Conservation (phyloP, 1,140 invertebrate genomes). For the Hetaerina americana region DNA sequence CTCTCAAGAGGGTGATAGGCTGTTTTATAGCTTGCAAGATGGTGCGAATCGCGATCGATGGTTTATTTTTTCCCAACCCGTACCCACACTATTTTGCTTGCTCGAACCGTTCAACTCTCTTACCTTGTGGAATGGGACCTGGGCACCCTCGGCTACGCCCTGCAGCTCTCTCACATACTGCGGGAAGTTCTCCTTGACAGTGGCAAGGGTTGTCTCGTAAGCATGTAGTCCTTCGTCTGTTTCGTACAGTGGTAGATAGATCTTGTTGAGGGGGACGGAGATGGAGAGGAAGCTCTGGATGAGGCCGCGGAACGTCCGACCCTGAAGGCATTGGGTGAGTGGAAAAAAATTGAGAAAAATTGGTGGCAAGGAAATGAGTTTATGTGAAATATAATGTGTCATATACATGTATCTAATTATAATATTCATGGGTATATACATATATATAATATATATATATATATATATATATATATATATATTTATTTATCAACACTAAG, state of each 20-base stretch:
- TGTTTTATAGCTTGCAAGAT: no score
- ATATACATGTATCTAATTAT: no score
- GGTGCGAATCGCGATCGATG: no score
- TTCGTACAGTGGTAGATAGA: slow-evolving; percentile 53
- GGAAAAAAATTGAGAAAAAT: slow-evolving; percentile 5
- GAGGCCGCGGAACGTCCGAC: slow-evolving; percentile 55
- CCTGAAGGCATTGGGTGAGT: slow-evolving; percentile 36
- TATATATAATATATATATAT: no score
- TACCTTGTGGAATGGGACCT: slow-evolving; percentile 69
- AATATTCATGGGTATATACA: no score
- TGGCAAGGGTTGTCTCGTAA: slow-evolving; percentile 57
- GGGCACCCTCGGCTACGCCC: slow-evolving; percentile 67
- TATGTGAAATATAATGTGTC: no score
- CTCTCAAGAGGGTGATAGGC: no score
- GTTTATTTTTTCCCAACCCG: no score
- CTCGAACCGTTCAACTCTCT: no score
- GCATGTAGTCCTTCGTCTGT: slow-evolving; percentile 48
- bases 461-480: no score
- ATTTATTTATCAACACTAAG: no score
- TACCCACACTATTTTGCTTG: no score
- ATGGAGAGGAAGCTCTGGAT: slow-evolving; percentile 54
- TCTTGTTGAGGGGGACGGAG: slow-evolving; percentile 47
- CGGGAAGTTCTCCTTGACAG: slow-evolving; percentile 54
- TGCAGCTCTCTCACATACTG: slow-evolving; percentile 72
- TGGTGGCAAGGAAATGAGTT: background rate